Evolutionary conservation across 2,797 vertebrate genomes (phyloP), one percentile per base, ranked within the genome.

Genomic region (Tokudaia muenninki): DNA sequence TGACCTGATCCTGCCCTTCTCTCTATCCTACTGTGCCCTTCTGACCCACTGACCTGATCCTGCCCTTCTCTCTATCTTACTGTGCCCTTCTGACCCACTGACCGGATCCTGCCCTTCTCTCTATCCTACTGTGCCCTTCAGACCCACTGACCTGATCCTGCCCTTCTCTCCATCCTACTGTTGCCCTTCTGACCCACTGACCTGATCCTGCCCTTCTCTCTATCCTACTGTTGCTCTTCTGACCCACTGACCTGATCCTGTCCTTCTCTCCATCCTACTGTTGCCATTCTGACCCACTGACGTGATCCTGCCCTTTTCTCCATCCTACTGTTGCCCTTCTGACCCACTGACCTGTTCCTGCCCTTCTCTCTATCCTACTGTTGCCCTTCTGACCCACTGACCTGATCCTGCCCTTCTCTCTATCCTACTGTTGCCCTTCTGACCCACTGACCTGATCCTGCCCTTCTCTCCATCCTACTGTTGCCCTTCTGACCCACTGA

Each of bases 1-100:
- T 95, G 84, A 99, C 99, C 99, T 98, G 34, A 99, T 96, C 88
- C 98, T 97, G 78, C 95, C 61, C 9, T 70, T 29, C 0, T 97
- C 97, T 2, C 97, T 98, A 44, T 96, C 99, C 92, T 96, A 99
- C 98, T 99, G 99, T 72, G 97, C 98, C 92, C 98, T 98, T 3
- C 55, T 57, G 55, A 10, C 10, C 70, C 91, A 98, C 99, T 95
- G 83, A 99, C 99, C 99, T 41, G 41, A 41, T 41, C 41, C 41
- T 41, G 41, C 41, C 41, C 41, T 41, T 41, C 41, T 41, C 41
- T 41, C 41, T 41, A 41, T 41, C 41, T 3, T 41, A 41, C 41
- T 59, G 57, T 2, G 57, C 57, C 70, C 55, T 70, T 47, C 84
- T n/a, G 74, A 50, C 10, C 74, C 91, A 98, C 99, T 95, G 84